Base-by-base conservation (phyloP, 1,140 invertebrate genomes). In the Caenorhabditis tropicalis region DNA sequence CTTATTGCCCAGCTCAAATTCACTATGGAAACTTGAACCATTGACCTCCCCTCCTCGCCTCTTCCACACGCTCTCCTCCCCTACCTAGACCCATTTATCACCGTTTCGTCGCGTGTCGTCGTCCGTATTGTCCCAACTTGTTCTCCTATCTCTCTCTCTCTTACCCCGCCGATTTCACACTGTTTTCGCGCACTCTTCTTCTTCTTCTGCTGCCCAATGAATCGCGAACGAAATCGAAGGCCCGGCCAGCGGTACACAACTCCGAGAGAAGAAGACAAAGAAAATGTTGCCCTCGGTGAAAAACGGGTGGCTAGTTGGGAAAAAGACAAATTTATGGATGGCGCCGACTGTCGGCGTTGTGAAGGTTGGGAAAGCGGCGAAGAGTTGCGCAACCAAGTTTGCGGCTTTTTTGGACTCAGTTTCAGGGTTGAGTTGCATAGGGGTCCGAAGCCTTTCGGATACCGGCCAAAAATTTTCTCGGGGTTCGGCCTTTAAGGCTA, bases 91-190 rank as follows among this genome's bases (percentile, higher is more conserved):
- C n/a, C 33, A 74, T 74, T 36, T 74, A 74, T 43, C 65, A 74
- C 36, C 65, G 65, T 74, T 74, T 74, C 36, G 65, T 74, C 65
- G 65, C 65, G 65, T 74, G 65, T 74, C 65, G 60, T 19, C 49
- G 16, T 21, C 60, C 60, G 65, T 74, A 74, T 74, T 74, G 65
- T 74, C 21, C 65, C 60, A 70, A 70, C 60, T 70, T 70, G 60
- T 70, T 70, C n/a, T n/a, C 39, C 39, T 43, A 12, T 36, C 65
- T 43, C 43, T 36, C 43, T 74, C 36, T 74, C 43, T 43, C n/a
- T 15, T 7, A 16, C 65, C 24, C 29, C 36, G 21, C 36, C n/a
- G 9, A 9, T 74, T 65, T n/a, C 58, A 27, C 65, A 24, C 65
- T 43, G 36, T 74, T 74, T 74, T 74, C 36, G 65, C 65, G 65